Percentiles rank a stretch among this genome's conserved stretches.
Conservation (phyloP, 23 tunicate species). For the Halocynthia roretzi region DNA sequence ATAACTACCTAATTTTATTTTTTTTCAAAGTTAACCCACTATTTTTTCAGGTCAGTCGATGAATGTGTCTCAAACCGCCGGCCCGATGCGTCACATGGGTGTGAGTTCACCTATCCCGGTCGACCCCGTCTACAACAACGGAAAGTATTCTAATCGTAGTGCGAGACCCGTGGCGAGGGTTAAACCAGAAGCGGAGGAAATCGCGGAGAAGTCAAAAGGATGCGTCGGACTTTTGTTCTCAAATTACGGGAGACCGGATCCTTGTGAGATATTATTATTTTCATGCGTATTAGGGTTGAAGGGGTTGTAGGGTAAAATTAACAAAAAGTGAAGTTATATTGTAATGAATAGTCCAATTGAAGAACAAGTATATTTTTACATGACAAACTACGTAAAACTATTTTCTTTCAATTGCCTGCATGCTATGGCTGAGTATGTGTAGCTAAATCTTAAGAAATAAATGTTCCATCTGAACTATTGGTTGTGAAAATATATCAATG, state of each 20-base stretch:
- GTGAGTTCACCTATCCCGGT: conserved; percentile 66
- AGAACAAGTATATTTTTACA: no score
- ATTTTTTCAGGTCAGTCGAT: conserved; percentile 20
- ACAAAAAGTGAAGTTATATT: no score
- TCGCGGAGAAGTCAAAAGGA: conserved; percentile 78
- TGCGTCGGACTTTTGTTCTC: conserved; percentile 63
- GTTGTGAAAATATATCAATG: no score
- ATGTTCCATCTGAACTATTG: no score
- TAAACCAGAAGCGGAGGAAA: conserved; percentile 87
- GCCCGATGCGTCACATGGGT: conserved; percentile 62
- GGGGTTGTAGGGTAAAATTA: no score
- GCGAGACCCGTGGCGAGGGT: conserved; percentile 92
- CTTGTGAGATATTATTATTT: conserved; percentile 29
- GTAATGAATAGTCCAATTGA: no score
- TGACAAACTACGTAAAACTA: no score
- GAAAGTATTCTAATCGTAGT: conserved; percentile 73
- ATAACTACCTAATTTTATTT: neutral
- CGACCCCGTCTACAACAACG: conserved; percentile 83
- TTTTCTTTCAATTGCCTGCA: no score
- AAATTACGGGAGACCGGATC: conserved; percentile 92
- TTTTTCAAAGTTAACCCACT: neutral
- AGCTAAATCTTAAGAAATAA: no score
- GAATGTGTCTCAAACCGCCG: conserved; percentile 27
- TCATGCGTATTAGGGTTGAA: no score
- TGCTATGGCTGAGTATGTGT: no score